Percentiles rank a stretch among this genome's conserved stretches.
Evolutionary conservation across 1,140 invertebrate species (phyloP).

Genomic region (Eumeta japonica): DNA sequence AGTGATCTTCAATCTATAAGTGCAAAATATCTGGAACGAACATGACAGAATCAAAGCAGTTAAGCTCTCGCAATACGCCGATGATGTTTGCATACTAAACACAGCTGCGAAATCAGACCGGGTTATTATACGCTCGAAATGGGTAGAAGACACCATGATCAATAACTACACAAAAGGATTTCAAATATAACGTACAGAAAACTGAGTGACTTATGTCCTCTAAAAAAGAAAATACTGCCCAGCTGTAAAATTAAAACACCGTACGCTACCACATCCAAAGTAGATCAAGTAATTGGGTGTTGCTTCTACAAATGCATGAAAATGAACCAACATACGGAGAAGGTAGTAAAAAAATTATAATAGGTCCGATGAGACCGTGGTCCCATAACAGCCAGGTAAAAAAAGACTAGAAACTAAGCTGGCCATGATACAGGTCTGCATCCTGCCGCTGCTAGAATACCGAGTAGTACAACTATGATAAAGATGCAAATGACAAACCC

Average conservation of each 20-base stretch:
- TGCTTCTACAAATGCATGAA: conserved; percentile 6
- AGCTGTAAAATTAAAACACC: conserved; percentile 5
- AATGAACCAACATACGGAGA: no score
- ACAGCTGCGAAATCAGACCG: conserved; percentile 5
- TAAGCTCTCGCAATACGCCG: conserved; percentile 7
- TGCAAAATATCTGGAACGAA: conserved; percentile 1
- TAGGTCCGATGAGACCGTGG: conserved; percentile 6
- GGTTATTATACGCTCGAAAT: conserved; percentile 3
- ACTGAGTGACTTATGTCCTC: conserved; percentile 8
- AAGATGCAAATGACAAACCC: not conserved
- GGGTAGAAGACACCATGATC: conserved; percentile 5
- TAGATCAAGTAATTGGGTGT: conserved; percentile 6
- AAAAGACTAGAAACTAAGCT: conserved; percentile 4
- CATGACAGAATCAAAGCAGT: conserved; percentile 2
- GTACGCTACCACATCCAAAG: conserved; percentile 3
- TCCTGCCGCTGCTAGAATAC: conserved; percentile 4
- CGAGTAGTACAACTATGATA: conserved; percentile 1
- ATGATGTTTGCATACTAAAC: conserved; percentile 8
- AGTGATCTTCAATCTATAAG: conserved; percentile 7
- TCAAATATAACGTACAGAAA: conserved; percentile 8
- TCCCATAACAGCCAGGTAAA: conserved; percentile 5
- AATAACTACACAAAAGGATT: conserved; percentile 6
- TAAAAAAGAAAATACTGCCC: conserved; percentile 4
- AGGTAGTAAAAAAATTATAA: conserved; percentile 7
- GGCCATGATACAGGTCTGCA: conserved; percentile 6